These are phyloP conservation scores for Vireo griseus DNA, from an alignment of 2,797 vertebrate species.

Conservation along the genomic window DNA sequence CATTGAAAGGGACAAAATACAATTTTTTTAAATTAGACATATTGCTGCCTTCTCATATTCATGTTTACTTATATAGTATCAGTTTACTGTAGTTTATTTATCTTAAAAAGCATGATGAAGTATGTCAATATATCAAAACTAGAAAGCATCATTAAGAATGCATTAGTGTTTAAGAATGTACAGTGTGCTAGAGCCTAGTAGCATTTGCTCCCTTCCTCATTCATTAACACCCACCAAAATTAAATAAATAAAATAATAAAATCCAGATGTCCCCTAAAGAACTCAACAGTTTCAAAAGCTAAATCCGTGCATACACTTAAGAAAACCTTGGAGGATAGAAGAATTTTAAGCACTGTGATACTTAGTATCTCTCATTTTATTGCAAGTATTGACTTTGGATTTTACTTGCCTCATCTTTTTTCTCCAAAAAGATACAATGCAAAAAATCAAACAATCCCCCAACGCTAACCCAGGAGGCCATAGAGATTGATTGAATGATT, in stretches of 20 bases:
- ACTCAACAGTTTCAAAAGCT: not conserved
- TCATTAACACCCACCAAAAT: not conserved
- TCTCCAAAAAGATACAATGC: not conserved
- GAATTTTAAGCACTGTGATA: not conserved
- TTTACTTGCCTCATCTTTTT: not conserved
- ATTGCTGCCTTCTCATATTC: not conserved
- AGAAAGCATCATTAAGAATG: not conserved
- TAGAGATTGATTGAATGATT: not conserved
- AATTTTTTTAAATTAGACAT: not conserved
- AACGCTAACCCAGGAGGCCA: not conserved
- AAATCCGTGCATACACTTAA: not conserved
- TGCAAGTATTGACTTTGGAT: not conserved
- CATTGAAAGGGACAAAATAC: not conserved
- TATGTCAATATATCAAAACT: not conserved
- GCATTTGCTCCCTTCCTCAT: not conserved
- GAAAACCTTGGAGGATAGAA: not conserved
- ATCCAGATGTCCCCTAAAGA: not conserved
- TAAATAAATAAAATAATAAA: not conserved
- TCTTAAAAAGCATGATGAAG: not conserved
- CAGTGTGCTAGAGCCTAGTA: not conserved
- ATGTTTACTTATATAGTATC: not conserved
- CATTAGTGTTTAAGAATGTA: not conserved
- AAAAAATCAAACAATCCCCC: not conserved
- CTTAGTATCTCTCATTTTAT: not conserved
- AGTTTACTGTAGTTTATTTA: not conserved